phyloP scores from a whole-genome alignment of 1,140 invertebrate species.

The Diorhabda sublineata region DNA sequence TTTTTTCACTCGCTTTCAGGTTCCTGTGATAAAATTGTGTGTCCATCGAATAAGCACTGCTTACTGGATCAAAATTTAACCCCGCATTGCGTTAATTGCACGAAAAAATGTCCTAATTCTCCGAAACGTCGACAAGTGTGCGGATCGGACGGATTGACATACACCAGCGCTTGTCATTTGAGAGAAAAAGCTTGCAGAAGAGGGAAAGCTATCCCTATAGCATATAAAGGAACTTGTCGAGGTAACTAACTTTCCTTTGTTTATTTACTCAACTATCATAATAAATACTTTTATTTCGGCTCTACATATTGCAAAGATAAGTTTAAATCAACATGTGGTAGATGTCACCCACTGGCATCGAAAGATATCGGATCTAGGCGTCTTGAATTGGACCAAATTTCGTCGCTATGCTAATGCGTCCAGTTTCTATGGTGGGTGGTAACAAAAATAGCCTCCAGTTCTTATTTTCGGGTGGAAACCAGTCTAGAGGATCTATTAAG shows the following conservation, averaged over 20 bases:
- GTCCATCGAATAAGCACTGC: constrained; percentile 76
- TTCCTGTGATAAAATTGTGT: constrained; percentile 73
- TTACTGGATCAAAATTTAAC: constrained; percentile 80
- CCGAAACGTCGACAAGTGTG: constrained; percentile 64
- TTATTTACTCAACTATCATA: background rate
- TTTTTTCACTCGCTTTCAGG: constrained; percentile 46
- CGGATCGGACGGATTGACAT: constrained; percentile 81
- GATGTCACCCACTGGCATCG: no score
- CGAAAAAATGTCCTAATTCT: constrained; percentile 59
- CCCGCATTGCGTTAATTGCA: constrained; percentile 77
- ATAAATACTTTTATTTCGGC: background rate
- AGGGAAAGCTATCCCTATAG: constrained; percentile 76
- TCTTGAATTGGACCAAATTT: no score
- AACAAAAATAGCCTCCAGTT: no score
- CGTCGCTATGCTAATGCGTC: no score
- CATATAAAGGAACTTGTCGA: constrained; percentile 77
- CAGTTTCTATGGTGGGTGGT: no score
- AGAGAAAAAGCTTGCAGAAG: constrained; percentile 75
- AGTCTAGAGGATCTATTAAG: no score
- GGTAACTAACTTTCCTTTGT: constrained; percentile 21
- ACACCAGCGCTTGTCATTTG: constrained; percentile 81
- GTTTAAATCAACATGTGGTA: no score
- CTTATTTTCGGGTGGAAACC: no score
- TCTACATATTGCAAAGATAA: no score
- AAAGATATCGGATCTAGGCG: no score